phyloP scores from a whole-genome alignment of 2,888 invertebrate genomes.

The Microplitis deprimator region DNA sequence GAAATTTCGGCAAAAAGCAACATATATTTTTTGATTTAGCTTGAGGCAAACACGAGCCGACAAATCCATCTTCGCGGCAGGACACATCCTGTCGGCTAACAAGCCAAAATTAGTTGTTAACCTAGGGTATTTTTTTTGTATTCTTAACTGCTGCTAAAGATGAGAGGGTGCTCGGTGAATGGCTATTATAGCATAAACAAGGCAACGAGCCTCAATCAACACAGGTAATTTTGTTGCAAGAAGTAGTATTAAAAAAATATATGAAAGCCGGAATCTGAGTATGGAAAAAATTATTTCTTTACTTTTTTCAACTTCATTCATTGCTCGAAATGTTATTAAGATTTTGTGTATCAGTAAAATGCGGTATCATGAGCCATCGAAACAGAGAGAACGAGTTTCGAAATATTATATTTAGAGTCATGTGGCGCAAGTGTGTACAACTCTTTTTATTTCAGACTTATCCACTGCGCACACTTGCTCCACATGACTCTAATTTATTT shows the following conservation, averaged over 20 bases:
- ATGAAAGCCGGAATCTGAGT: too few species aligned
- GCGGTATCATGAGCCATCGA: too few species aligned
- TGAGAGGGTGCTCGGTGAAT: conserved; percentile 45
- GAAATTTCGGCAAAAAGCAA: not conserved
- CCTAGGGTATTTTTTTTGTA: conserved; percentile 44
- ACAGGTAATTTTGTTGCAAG: conserved; percentile 49
- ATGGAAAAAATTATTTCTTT: too few species aligned
- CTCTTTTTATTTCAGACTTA: too few species aligned
- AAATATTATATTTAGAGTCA: too few species aligned
- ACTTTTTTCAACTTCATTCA: too few species aligned
- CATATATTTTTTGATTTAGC: not conserved
- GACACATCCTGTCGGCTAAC: conserved; percentile 59
- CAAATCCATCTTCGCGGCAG: conserved; percentile 39
- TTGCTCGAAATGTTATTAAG: too few species aligned
- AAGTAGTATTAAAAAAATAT: not conserved
- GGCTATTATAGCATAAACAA: conserved; percentile 53
- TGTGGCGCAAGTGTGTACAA: too few species aligned
- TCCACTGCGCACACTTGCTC: too few species aligned
- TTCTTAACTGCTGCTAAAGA: not conserved
- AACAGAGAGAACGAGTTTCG: too few species aligned
- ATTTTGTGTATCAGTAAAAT: too few species aligned
- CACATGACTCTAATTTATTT: too few species aligned
- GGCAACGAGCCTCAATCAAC: conserved; percentile 60
- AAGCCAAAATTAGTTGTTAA: conserved; percentile 65
- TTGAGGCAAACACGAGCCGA: conserved; percentile 47